phyloP scores from a whole-genome alignment of 2,113 vertebrate genomes.

The Geococcyx californianus region DNA sequence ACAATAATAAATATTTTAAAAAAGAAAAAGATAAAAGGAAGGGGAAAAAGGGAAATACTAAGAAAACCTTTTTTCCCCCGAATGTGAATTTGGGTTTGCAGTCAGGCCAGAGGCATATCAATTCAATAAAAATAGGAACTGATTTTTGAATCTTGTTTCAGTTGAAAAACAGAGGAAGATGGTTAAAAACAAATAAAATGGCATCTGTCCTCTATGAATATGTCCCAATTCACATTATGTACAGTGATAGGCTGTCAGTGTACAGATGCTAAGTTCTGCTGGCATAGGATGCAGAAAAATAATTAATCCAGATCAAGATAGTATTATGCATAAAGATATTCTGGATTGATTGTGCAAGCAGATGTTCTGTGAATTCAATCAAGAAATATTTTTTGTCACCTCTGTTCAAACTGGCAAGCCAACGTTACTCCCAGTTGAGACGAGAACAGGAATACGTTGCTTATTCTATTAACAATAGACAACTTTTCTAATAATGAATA shows the following conservation, averaged over 20 bases:
- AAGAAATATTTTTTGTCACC: slow-evolving; percentile 23
- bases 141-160: background rate
- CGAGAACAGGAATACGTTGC: slow-evolving; percentile 15
- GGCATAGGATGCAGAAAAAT: background rate
- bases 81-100: background rate
- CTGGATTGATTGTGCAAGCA: slow-evolving; percentile 42
- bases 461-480: slow-evolving; percentile 29
- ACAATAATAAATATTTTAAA: background rate
- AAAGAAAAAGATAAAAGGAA: background rate
- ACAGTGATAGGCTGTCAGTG: background rate
- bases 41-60: background rate
- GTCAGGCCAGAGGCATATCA: background rate
- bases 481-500: slow-evolving; percentile 42
- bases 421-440: slow-evolving; percentile 33
- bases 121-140: background rate
- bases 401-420: slow-evolving; percentile 23
- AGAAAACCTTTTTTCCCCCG: rapidly evolving
- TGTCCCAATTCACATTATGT: background rate
- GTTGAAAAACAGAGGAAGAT: background rate
- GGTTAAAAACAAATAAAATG: background rate
- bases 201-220: background rate
- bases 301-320: background rate
- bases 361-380: slow-evolving; percentile 43
- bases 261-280: background rate
- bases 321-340: slow-evolving; percentile 6